A percentile compares a stretch with the other conserved stretches of the same genome.
Evolutionary conservation across 2,888 invertebrate species (phyloP).

Genomic region (Opisthograptis luteolata): DNA sequence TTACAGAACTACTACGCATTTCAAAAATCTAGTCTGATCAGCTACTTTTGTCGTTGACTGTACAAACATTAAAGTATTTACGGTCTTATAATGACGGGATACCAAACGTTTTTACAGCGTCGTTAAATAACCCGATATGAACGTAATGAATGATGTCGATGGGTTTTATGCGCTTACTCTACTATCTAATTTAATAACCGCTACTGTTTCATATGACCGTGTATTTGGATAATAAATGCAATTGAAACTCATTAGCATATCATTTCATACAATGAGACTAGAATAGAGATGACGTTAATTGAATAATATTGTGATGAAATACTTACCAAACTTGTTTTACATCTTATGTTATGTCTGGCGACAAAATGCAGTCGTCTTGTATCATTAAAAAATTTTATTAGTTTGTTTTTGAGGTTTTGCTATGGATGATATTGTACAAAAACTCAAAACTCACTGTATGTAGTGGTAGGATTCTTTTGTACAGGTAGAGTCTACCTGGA

Average conservation of each 20-base stretch:
- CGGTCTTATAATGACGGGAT: slow-evolving; percentile 46
- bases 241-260: slow-evolving; percentile 5
- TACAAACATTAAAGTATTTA: slow-evolving; percentile 44
- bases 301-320: background rate
- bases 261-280: background rate
- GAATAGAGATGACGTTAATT: background rate
- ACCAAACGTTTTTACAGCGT: slow-evolving; percentile 53
- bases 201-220: slow-evolving; percentile 21
- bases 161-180: slow-evolving; percentile 30
- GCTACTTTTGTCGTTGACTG: no score
- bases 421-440: no score
- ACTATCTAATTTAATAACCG: slow-evolving; percentile 32
- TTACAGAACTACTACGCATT: slow-evolving; percentile 28
- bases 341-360: no score
- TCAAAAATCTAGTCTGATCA: no score
- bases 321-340: no score
- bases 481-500: no score
- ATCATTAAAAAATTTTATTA: no score
- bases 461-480: no score
- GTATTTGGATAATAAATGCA: background rate
- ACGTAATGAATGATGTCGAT: slow-evolving; percentile 44
- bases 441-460: no score
- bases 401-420: no score
- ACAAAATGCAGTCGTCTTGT: no score
- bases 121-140: slow-evolving; percentile 43